phyloP scores from a whole-genome alignment of 1,140 invertebrate species.

The Cherax quadricarinatus region DNA sequence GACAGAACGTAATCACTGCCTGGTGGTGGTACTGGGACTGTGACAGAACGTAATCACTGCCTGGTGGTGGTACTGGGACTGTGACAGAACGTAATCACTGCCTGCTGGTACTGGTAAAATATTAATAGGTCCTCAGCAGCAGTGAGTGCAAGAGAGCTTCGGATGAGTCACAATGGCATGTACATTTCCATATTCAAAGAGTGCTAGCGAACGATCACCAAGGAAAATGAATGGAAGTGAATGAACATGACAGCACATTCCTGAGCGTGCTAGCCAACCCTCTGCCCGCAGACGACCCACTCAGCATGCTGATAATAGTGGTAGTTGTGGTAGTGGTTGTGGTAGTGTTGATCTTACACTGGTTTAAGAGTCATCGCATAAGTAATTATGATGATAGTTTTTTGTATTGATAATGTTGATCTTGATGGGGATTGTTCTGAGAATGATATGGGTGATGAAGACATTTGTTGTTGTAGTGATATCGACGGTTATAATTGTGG shows the following conservation, averaged over 20 bases:
- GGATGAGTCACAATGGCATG: constrained; percentile 56
- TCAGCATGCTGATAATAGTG: constrained; percentile 7
- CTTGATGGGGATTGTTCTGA: neutral
- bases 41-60: too few species aligned
- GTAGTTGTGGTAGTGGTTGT: neutral
- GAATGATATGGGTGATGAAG: neutral
- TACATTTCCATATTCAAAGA: constrained; percentile 62
- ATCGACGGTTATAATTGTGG: too few species aligned
- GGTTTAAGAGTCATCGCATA: neutral
- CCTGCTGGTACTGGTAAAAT: constrained; percentile 40
- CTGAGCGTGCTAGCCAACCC: constrained; percentile 30
- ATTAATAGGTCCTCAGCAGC: constrained; percentile 31
- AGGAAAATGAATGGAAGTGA: constrained; percentile 62
- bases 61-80: neutral
- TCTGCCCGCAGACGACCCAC: neutral
- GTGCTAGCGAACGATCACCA: constrained; percentile 49
- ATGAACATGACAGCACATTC: constrained; percentile 52
- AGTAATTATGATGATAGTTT: too few species aligned
- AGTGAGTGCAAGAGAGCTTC: neutral
- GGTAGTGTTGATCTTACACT: neutral
- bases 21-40: too few species aligned
- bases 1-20: too few species aligned
- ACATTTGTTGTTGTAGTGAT: too few species aligned
- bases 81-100: constrained; percentile 42
- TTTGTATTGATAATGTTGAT: neutral